phyloP scores from a whole-genome alignment of 2,797 vertebrate species.

The Brachyrhaphis roseni region DNA sequence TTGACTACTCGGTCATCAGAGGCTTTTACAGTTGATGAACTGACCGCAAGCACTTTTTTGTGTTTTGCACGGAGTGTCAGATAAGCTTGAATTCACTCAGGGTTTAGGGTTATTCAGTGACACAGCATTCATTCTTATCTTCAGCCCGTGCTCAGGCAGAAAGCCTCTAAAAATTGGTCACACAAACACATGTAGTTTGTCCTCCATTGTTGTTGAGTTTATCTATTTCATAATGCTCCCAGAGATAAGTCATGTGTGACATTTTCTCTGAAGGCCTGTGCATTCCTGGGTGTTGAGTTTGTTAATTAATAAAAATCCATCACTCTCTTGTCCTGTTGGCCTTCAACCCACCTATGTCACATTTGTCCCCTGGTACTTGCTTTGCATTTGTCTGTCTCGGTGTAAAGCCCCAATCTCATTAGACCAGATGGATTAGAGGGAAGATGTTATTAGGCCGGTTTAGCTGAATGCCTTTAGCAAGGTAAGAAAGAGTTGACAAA shows the following conservation, averaged over 20 bases:
- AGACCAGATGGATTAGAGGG: constrained; percentile 68
- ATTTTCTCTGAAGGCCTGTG: background rate
- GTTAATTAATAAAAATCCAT: constrained; percentile 4
- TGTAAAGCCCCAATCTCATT: constrained; percentile 72
- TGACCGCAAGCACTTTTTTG: constrained; percentile 5
- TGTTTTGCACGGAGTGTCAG: constrained; percentile 35
- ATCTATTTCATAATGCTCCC: background rate
- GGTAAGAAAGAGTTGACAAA: constrained; percentile 38
- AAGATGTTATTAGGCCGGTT: constrained; percentile 56
- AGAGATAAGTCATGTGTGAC: constrained; percentile 6
- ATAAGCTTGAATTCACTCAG: constrained; percentile 31
- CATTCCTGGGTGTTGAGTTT: background rate
- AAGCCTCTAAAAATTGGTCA: constrained; percentile 13
- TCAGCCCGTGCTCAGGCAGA: constrained; percentile 23
- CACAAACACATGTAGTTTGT: constrained; percentile 12
- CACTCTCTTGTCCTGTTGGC: constrained; percentile 19
- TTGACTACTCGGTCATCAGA: constrained; percentile 18
- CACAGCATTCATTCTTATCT: constrained; percentile 18
- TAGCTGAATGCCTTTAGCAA: constrained; percentile 54
- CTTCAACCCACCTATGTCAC: constrained; percentile 27
- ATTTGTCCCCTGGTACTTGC: constrained; percentile 14
- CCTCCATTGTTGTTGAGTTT: background rate
- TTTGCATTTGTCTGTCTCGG: constrained; percentile 43
- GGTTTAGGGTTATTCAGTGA: constrained; percentile 12
- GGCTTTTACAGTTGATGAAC: constrained; percentile 7